Base-by-base conservation (phyloP, 2,113 vertebrate species). In the Amphiprion percula region DNA sequence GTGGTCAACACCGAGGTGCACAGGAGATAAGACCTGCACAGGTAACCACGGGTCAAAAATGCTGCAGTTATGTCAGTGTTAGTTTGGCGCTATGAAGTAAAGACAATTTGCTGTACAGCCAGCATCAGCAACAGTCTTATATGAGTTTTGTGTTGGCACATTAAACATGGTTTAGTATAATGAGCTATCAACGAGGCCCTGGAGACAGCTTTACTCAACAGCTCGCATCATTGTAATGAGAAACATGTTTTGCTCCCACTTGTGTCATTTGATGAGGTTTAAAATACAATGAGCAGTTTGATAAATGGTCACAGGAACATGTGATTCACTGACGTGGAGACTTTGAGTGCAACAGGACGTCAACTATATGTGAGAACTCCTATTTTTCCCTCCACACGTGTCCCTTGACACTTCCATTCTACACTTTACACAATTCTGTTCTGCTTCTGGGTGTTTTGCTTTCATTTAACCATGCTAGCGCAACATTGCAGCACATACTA, bases 1-100 rank as follows among this genome's bases (percentile, higher is more conserved):
- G 89, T 95, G 95, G 87, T 93, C 94, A 61, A 85, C 77, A 23
- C 93, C 90, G 33, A 37, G 33, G 33, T 37, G 58, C 90, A 76
- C 92, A 95, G 91, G 41, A 93, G 87, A 60, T 28, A n/a, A 62
- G 10, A 60, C n/a, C 33, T 10, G 33, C 33, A 10, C 33, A 37
- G 33, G 33, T 37, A 37, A 37, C 33, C 0, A 30, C 19, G 54
- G 21, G 12, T 28, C 15, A 19, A 7, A 37, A 39, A 46, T 39
- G 4, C 14, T 66, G 4, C 16, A 17, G 7, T 21, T 26, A 23
- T 19, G 33, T 21, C 21, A 68, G 44, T 7, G 4, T 39, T 33
- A 23, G 44, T 1, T 33, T 60, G 56, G 61, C 53, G 23, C 10
- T 46, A 11, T 67, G 28, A 75, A 63, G 49, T 21, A 55, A 26